Base-by-base conservation (phyloP, 2,113 vertebrate genomes). In the Theristicus caerulescens region DNA sequence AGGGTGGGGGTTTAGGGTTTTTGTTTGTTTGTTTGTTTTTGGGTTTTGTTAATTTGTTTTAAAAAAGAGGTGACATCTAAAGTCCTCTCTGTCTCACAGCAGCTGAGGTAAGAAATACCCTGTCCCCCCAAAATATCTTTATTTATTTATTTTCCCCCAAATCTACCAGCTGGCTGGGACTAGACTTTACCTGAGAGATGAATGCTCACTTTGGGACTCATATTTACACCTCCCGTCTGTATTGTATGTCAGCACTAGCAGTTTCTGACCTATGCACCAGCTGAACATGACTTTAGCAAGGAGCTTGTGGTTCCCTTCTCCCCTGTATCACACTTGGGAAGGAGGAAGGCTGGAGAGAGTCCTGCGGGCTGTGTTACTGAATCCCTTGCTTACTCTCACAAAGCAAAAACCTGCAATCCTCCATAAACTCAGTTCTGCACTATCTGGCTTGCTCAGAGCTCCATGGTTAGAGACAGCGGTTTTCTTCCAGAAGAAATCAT, bases 381-480 rank as follows among this genome's bases (percentile, higher is more conserved):
- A 64, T 32, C 47, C 49, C 27, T 70, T 59, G 13, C 17, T 71
- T 65, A 10, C 16, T 52, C 34, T 80, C 21, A 62, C 4, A 40
- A 27, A 47, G 34, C 31, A 40, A 65, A 76, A 59, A 2, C 15
- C 46, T 4, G 0, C 7, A 55, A 4, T 22, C 34, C 36, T 32
- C 18, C 46, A 12, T 3, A 7, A 74, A 7, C 14, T 49, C 5
- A 0, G 10, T 9, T 31, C 79, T 76, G 46, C 10, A 6, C 10
- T 34, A 2, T n/a, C 34, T 51, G 81, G 21, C 36, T 59, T 25
- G 57, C 58, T 83, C 22, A 3, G 5, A 82, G 47, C 34, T 22
- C 82, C 11, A 3, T 10, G 9, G 2, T 31, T 16, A 9, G 13
- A 42, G 40, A 81, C 14, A 22, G 2, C 0, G 0, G 13, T 58